phyloP scores from a whole-genome alignment of 2,113 vertebrate genomes.

The Pelobates fuscus region DNA sequence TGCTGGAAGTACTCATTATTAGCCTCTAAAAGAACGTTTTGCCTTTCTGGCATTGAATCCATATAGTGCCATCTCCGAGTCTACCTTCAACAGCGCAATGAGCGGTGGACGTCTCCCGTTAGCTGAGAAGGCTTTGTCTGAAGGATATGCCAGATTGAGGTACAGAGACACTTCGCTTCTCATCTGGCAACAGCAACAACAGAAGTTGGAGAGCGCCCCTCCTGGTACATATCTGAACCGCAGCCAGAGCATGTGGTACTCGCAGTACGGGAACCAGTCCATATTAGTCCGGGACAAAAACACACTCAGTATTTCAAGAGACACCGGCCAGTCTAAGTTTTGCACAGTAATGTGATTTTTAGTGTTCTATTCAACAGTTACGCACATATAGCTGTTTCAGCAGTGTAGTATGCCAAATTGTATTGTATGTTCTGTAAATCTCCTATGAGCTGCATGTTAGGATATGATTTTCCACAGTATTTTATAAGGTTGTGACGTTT shows the following conservation, averaged over 20 bases:
- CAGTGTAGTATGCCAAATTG: neutral
- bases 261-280: slow-evolving; percentile 86
- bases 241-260: slow-evolving; percentile 88
- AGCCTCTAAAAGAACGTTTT: no score
- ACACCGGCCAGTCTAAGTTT: slow-evolving; percentile 77
- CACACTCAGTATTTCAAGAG: slow-evolving; percentile 60
- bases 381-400: neutral
- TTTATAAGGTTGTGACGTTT: no score
- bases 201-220: slow-evolving; percentile 64
- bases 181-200: slow-evolving; percentile 93
- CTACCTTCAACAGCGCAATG: slow-evolving; percentile 54
- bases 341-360: slow-evolving; percentile 80
- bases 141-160: slow-evolving; percentile 73
- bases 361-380: neutral
- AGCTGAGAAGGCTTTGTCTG: slow-evolving; percentile 84
- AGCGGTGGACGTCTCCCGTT: slow-evolving; percentile 70
- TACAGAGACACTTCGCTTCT: slow-evolving; percentile 86
- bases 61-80: no score
- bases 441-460: no score
- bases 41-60: no score
- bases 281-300: slow-evolving; percentile 83
- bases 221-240: slow-evolving; percentile 84
- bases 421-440: no score
- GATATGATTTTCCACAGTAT: no score
- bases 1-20: no score